These are phyloP conservation scores for Eueides isabella DNA, from an alignment of 1,140 invertebrate genomes.

Conservation along the genomic window DNA sequence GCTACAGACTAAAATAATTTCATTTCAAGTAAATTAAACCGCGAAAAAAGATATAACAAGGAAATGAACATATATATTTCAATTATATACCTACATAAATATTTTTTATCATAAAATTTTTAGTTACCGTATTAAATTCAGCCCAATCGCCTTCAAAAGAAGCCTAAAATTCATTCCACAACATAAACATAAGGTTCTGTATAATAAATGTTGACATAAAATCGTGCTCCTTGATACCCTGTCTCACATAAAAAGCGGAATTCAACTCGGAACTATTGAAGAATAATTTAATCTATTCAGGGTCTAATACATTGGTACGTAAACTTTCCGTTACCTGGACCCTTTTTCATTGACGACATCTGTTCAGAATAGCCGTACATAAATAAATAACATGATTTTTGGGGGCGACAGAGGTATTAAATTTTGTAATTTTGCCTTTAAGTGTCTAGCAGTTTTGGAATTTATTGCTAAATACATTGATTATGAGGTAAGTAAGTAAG, in stretches of 20 bases:
- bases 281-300: slow-evolving; percentile 53
- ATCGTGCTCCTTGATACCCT: slow-evolving; percentile 30
- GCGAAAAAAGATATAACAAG: no score
- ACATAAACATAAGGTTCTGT: slow-evolving; percentile 4
- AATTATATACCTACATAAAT: no score
- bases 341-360: slow-evolving; percentile 35
- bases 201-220: slow-evolving; percentile 31
- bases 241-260: slow-evolving; percentile 33
- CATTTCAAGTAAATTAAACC: no score
- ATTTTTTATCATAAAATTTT: no score
- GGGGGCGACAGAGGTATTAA: not conserved
- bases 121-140: not conserved
- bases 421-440: not conserved
- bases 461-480: not conserved
- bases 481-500: not conserved
- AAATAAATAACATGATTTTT: slow-evolving; percentile 34
- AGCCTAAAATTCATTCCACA: not conserved
- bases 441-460: not conserved
- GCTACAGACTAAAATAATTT: no score
- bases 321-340: slow-evolving; percentile 27
- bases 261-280: slow-evolving; percentile 39
- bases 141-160: not conserved
- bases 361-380: slow-evolving; percentile 30
- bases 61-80: no score
- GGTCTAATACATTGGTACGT: slow-evolving; percentile 43